Evolutionary conservation across 1,140 invertebrate genomes (phyloP).

Genomic region (Papilio helenus): DNA sequence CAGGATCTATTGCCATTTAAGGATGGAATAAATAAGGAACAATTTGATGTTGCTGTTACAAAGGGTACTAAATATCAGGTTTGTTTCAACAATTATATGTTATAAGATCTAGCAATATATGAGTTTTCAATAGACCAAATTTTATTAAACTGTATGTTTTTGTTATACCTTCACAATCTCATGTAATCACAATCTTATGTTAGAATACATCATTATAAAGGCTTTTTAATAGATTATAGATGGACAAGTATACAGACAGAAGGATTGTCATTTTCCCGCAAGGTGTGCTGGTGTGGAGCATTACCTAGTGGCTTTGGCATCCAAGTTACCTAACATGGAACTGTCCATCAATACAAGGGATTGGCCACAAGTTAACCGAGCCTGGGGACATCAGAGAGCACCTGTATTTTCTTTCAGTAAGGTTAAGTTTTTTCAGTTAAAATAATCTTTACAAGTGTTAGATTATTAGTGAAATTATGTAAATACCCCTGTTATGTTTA

Average conservation of each 20-base stretch:
- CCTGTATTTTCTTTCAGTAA: slow-evolving; percentile 98
- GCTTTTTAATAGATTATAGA: slow-evolving; percentile 84
- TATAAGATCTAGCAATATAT: too few relatives aligned
- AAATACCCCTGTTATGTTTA: too few relatives aligned
- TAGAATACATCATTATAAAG: neutral
- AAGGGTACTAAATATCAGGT: slow-evolving; percentile 93
- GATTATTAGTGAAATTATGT: neutral
- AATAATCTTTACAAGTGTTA: slow-evolving; percentile 38
- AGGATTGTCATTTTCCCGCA: slow-evolving; percentile 94
- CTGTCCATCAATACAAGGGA: slow-evolving; percentile 95
- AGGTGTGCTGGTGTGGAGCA: slow-evolving; percentile 96
- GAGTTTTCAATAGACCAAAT: neutral
- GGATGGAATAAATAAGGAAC: slow-evolving; percentile 86
- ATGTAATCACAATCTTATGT: too few relatives aligned
- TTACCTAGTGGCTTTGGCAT: slow-evolving; percentile 88
- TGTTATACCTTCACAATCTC: too few relatives aligned
- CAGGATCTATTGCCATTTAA: slow-evolving; percentile 88
- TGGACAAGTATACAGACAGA: slow-evolving; percentile 91
- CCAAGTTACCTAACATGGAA: slow-evolving; percentile 92
- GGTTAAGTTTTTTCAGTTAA: slow-evolving; percentile 77
- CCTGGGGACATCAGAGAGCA: slow-evolving; percentile 83
- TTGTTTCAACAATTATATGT: slow-evolving; percentile 19
- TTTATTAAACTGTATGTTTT: too few relatives aligned
- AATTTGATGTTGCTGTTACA: slow-evolving; percentile 84
- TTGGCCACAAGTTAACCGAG: slow-evolving; percentile 92